Evolutionary conservation across 2,797 vertebrate genomes (phyloP).

Genomic region (Choloepus didactylus): DNA sequence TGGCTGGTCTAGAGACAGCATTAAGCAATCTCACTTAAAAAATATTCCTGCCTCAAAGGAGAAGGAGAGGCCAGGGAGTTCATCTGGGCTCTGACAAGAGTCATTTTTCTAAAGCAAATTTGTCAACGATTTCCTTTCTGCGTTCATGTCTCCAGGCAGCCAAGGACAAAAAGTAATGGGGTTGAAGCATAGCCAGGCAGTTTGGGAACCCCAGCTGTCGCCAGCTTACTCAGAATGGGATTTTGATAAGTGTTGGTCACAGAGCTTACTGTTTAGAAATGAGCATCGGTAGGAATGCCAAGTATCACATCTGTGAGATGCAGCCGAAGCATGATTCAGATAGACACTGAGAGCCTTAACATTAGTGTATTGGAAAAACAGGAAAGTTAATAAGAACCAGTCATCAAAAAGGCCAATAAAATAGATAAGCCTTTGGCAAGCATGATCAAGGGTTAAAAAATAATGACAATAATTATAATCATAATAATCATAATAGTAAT

Average conservation of each 20-base stretch:
- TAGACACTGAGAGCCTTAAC: not conserved
- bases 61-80: not conserved
- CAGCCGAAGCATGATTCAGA: not conserved
- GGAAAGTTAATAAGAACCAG: not conserved
- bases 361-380: not conserved
- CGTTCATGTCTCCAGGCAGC: not conserved
- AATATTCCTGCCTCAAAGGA: not conserved
- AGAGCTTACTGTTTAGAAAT: not conserved
- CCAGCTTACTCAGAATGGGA: not conserved
- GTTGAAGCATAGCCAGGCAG: not conserved
- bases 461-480: too few relatives aligned
- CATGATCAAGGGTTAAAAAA: not conserved
- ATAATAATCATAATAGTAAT: too few relatives aligned
- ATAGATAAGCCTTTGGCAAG: not conserved
- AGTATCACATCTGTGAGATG: not conserved
- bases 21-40: conserved; percentile 5
- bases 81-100: not conserved
- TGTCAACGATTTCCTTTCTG: conserved; percentile 11
- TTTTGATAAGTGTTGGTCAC: not conserved
- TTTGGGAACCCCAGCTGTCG: not conserved
- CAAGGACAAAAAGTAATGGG: not conserved
- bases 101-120: conserved; percentile 54
- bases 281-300: not conserved
- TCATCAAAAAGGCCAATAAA: not conserved
- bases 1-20: not conserved